These are phyloP conservation scores for Macropis europaea DNA, from an alignment of 2,888 invertebrate species.

Conservation along the genomic window DNA sequence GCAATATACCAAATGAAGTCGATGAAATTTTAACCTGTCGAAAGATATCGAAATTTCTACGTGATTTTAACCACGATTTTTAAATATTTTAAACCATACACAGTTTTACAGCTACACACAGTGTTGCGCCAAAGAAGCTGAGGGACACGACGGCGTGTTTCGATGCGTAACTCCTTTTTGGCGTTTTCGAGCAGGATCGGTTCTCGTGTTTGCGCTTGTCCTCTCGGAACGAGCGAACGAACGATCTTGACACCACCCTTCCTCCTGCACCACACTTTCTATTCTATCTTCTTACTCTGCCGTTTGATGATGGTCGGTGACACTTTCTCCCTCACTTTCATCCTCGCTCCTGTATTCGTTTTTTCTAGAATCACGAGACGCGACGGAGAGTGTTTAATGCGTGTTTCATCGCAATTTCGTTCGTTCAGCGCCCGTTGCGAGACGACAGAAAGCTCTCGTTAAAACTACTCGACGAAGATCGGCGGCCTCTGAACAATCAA, in stretches of 20 bases:
- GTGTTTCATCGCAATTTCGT: background rate
- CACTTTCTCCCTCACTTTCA: background rate
- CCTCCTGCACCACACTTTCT: conserved; percentile 3
- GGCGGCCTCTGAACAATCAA: background rate
- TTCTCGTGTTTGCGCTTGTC: background rate
- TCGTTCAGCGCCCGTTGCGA: background rate
- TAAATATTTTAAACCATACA: too few species aligned
- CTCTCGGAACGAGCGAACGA: background rate
- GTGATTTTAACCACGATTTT: conserved; percentile 5
- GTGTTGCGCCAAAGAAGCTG: too few species aligned
- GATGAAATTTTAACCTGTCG: conserved; percentile 17
- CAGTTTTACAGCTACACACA: too few species aligned
- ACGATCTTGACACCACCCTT: conserved; percentile 4
- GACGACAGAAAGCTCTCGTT: background rate
- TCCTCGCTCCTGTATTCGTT: background rate
- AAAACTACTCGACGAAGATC: background rate
- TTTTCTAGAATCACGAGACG: background rate
- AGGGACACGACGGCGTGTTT: too few species aligned
- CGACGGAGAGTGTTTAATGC: conserved; percentile 9
- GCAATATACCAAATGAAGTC: background rate
- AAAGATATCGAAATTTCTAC: background rate
- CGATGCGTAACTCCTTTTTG: background rate
- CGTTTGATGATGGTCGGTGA: too few species aligned
- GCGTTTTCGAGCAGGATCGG: background rate
- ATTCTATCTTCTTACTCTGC: background rate